phyloP scores from a whole-genome alignment of 2,888 invertebrate species.

The Thereva unica region DNA sequence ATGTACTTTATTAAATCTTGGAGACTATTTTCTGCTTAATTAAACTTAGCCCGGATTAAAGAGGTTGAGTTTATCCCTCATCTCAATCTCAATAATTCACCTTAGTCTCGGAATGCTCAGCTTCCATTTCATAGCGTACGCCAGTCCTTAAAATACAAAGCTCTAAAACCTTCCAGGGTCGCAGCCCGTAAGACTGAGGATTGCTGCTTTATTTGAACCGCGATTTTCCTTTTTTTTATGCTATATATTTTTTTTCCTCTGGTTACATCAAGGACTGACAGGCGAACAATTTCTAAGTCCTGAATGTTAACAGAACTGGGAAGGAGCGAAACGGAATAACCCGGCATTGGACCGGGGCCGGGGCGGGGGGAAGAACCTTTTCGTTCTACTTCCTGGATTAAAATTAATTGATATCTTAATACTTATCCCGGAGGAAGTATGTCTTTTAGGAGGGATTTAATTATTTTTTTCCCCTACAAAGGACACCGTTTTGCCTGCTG shows the following conservation, averaged over 20 bases:
- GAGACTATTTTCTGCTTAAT: conserved; percentile 32
- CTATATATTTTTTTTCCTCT: conserved; percentile 9
- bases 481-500: too few species aligned
- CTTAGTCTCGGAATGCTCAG: conserved; percentile 9
- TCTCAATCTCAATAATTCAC: conserved; percentile 29
- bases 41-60: conserved; percentile 30
- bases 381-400: conserved; percentile 20
- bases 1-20: conserved; percentile 28
- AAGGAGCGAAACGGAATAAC: too few species aligned
- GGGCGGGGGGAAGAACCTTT: conserved; percentile 3
- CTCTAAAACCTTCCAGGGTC: not conserved
- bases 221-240: not conserved
- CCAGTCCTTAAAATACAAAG: conserved; percentile 8
- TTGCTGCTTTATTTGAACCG: conserved; percentile 21
- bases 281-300: conserved; percentile 9
- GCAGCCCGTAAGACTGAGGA: not conserved
- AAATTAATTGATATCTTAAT: conserved; percentile 34
- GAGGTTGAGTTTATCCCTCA: conserved; percentile 19
- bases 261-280: conserved; percentile 11
- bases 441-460: conserved; percentile 20
- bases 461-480: conserved; percentile 20
- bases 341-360: too few species aligned
- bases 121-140: not conserved
- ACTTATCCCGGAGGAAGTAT: conserved; percentile 27
- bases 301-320: too few species aligned